Conservation (phyloP, 35 echinoderm and acorn worm genomes). For the Ophioderma brevispina region DNA sequence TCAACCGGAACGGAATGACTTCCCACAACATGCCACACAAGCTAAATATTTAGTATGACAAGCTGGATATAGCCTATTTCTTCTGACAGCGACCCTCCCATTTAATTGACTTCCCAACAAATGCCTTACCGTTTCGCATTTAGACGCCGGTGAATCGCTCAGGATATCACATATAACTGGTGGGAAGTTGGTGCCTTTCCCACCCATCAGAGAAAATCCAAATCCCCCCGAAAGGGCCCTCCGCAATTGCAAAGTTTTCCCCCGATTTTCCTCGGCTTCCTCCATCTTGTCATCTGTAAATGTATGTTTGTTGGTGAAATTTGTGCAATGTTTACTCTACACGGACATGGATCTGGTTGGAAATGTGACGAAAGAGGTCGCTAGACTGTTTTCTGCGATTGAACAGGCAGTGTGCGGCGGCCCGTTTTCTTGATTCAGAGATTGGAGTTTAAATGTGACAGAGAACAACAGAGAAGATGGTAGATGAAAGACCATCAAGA, state of each 20-base stretch:
- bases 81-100: not conserved
- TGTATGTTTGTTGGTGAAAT: not conserved
- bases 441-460: too few relatives aligned
- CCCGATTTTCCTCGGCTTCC: not conserved
- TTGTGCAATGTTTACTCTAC: slow-evolving; percentile 3
- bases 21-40: too few relatives aligned
- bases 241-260: slow-evolving; percentile 73
- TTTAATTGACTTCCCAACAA: not conserved
- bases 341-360: not conserved
- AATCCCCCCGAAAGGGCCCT: slow-evolving; percentile 91
- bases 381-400: too few relatives aligned
- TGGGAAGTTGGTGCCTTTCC: slow-evolving; percentile 87
- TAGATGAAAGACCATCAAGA: too few relatives aligned
- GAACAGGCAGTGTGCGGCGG: too few relatives aligned
- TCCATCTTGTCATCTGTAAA: slow-evolving; percentile 19
- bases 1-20: too few relatives aligned
- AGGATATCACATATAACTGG: slow-evolving; percentile 98
- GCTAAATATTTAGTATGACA: too few relatives aligned
- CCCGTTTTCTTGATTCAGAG: too few relatives aligned
- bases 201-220: slow-evolving; percentile 98
- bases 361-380: not conserved
- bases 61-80: too few relatives aligned
- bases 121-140: slow-evolving; percentile 74
- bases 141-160: slow-evolving; percentile 85
- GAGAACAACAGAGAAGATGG: too few relatives aligned